Base-by-base conservation (phyloP, 2,113 vertebrate genomes). In the Dendrocopos noguchii region DNA sequence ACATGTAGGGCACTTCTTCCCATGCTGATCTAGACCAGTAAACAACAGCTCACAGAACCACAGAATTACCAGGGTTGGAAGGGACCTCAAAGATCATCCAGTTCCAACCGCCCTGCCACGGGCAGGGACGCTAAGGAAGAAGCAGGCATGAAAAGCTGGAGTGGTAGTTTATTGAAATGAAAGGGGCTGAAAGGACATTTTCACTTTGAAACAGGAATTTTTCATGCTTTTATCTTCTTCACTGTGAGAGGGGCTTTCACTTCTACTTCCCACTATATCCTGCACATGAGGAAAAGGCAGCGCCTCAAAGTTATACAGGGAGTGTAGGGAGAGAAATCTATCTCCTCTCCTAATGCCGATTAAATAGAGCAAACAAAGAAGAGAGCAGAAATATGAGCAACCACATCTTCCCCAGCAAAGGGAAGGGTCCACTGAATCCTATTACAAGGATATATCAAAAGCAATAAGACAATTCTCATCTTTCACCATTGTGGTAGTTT, bases 321-420 rank as follows among this genome's bases (percentile, higher is more conserved):
- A 52, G 10, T 0, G 0, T 6, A 55, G 60, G 52, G 70, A 88
- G 34, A 57, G 46, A 68, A 82, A 73, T 66, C 53, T 19, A 78
- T 44, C 22, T 60, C 42, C 42, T 83, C 25, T 88, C 15, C 28
- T 87, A 73, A 80, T 28, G 34, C 46, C 4, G 3, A 72, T 84
- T 64, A 92, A 67, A 47, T 28, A 67, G 33, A 78, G 56, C 71
- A 70, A 91, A 91, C 28, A 95, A 93, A 94, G 77, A 86, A 31
- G 19, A 88, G 25, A 36, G 36, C 25, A 80, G 67, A 82, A 85
- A 73, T 27, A 17, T 34, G n/a, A 88, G n/a, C 27, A 46, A 42
- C 36, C 34, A 29, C 39, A 27, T 75, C 66, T 80, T 65, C 56
- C 44, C 36, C 81, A 93, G 78, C 33, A 82, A 89, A 93, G 17